Conservation (phyloP, 2,888 invertebrate species). For the Caenorhabditis drosophilae region DNA sequence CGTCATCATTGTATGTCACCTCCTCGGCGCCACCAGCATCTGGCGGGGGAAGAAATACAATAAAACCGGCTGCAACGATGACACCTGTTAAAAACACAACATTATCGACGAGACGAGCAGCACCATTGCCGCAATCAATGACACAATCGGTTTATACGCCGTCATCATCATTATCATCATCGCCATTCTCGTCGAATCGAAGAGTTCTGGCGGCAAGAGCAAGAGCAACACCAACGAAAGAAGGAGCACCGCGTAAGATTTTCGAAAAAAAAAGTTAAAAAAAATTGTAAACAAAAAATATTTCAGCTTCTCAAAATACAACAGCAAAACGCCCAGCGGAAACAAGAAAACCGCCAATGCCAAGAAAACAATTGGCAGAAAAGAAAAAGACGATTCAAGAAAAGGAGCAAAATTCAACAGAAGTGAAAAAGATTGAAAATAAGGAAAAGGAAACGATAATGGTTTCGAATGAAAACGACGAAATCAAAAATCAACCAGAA, state of each 20-base stretch:
- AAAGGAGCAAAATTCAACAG: not conserved
- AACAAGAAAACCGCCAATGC: not conserved
- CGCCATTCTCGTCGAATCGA: too few species aligned
- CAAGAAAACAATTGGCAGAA: not conserved
- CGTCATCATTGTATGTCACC: conserved; percentile 40
- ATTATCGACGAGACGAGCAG: not conserved
- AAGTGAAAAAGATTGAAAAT: not conserved
- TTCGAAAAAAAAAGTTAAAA: conserved; percentile 6
- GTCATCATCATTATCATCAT: too few species aligned
- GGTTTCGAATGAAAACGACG: not conserved
- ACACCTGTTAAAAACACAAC: too few species aligned
- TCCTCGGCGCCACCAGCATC: conserved; percentile 29
- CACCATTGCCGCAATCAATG: conserved; percentile 6
- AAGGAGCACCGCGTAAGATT: conserved; percentile 1
- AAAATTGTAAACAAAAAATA: not conserved
- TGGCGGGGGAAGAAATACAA: conserved; percentile 7
- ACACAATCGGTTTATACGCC: conserved; percentile 44
- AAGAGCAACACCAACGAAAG: not conserved
- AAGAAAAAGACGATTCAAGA: not conserved
- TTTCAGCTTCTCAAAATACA: not conserved
- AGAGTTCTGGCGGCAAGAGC: not conserved
- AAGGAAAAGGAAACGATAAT: not conserved
- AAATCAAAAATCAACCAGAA: too few species aligned
- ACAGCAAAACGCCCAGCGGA: not conserved
- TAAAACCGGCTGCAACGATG: conserved; percentile 3